These are phyloP conservation scores for Protonemura montana DNA, from an alignment of 2,888 invertebrate genomes.

Conservation along the genomic window DNA sequence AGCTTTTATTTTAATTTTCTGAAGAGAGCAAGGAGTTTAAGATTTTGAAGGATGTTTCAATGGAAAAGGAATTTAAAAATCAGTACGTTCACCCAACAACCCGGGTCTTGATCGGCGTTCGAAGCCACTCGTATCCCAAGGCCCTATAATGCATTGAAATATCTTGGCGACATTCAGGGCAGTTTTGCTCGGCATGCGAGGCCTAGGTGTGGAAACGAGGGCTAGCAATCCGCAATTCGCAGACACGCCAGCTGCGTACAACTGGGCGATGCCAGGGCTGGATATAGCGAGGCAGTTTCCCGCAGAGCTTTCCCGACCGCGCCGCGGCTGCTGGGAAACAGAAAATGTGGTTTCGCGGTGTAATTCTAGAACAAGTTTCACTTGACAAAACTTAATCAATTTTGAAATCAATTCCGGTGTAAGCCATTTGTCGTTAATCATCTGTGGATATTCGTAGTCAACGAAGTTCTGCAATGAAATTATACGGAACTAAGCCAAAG, in stretches of 20 bases:
- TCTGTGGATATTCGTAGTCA: neutral
- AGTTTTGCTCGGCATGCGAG: neutral
- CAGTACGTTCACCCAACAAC: too few relatives aligned
- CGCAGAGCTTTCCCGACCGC: neutral
- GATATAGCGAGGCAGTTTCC: neutral
- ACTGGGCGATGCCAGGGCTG: neutral
- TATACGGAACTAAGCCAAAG: neutral
- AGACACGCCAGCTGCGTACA: neutral
- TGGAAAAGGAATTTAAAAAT: too few relatives aligned
- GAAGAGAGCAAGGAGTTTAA: too few relatives aligned
- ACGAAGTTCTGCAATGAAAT: neutral
- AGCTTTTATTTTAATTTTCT: too few relatives aligned
- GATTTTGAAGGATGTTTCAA: too few relatives aligned
- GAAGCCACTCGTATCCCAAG: too few relatives aligned
- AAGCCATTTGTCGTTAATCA: slow-evolving; percentile 12
- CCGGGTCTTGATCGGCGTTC: too few relatives aligned
- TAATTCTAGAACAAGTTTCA: neutral
- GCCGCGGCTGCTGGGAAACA: neutral
- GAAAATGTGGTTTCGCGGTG: neutral
- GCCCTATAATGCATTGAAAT: neutral
- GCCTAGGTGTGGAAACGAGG: neutral
- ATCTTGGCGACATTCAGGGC: neutral
- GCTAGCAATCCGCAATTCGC: neutral
- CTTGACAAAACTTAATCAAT: slow-evolving; percentile 27
- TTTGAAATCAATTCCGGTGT: slow-evolving; percentile 21